Percentiles rank a stretch among this genome's conserved stretches.
Conservation (phyloP, 1,140 invertebrate genomes). For the Nasonia longicornis region DNA sequence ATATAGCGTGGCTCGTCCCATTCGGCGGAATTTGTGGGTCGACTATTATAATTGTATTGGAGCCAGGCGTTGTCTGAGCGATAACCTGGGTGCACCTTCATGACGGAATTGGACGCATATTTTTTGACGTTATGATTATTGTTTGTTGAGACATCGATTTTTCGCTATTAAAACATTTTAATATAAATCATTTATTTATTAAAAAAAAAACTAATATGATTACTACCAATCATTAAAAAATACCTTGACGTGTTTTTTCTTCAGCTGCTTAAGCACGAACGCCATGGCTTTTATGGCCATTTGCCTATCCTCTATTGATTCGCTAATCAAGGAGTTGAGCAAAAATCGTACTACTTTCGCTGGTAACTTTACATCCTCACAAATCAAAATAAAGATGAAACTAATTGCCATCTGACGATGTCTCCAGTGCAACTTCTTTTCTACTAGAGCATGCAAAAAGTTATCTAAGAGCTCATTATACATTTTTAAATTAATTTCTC, state of each 20-base stretch:
- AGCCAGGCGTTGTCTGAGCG: constrained; percentile 81
- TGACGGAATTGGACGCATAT: background rate
- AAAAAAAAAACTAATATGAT: background rate
- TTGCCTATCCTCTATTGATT: constrained; percentile 82
- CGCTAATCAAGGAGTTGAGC: constrained; percentile 78
- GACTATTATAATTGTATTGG: constrained; percentile 75
- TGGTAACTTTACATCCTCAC: constrained; percentile 78
- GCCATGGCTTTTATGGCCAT: constrained; percentile 75
- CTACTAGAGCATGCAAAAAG: constrained; percentile 74
- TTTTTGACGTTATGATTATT: background rate
- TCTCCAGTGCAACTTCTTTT: constrained; percentile 85
- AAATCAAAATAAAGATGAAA: constrained; percentile 78
- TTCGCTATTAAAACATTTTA: background rate
- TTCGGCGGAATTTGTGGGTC: constrained; percentile 74
- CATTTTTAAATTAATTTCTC: constrained; percentile 66
- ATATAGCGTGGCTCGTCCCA: constrained; percentile 81
- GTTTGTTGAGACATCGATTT: background rate
- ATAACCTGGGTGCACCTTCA: constrained; percentile 62
- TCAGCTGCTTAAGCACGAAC: constrained; percentile 82
- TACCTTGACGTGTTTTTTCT: constrained; percentile 73
- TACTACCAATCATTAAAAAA: constrained; percentile 12
- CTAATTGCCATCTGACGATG: constrained; percentile 80
- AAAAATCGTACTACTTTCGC: constrained; percentile 76
- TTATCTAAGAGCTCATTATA: constrained; percentile 76
- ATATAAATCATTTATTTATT: background rate